phyloP scores from a whole-genome alignment of 1,140 invertebrate genomes.

The Drosophila melanogaster region DNA sequence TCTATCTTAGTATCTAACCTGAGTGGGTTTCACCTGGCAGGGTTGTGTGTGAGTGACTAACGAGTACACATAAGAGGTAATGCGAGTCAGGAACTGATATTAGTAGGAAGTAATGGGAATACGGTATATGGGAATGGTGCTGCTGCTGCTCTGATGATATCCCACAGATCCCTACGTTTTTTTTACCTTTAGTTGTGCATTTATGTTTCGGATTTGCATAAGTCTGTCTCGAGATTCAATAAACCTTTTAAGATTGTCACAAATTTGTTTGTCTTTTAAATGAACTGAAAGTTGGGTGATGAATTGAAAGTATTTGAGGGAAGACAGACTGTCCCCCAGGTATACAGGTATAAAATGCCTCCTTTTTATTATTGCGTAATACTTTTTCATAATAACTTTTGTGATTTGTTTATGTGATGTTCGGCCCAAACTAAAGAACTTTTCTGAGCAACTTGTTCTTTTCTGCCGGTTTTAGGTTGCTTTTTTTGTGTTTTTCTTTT shows the following conservation, averaged over 20 bases:
- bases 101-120: slow-evolving; percentile 2
- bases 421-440: background rate
- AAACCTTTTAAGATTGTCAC: too few species aligned
- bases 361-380: slow-evolving; percentile 29
- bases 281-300: background rate
- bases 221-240: background rate
- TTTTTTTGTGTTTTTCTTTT: slow-evolving; percentile 41
- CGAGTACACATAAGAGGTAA: slow-evolving; percentile 35
- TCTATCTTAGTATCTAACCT: slow-evolving; percentile 36
- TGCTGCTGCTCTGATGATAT: slow-evolving; percentile 16
- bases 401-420: background rate
- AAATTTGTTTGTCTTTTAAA: too few species aligned
- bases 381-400: slow-evolving; percentile 19
- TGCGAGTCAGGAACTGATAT: slow-evolving; percentile 5
- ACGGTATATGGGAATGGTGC: slow-evolving; percentile 31
- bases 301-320: background rate
- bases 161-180: background rate
- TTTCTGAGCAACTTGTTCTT: slow-evolving; percentile 16
- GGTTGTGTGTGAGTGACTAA: slow-evolving; percentile 29
- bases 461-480: slow-evolving; percentile 30
- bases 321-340: too few species aligned
- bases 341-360: too few species aligned
- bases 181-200: background rate
- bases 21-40: slow-evolving; percentile 21
- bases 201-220: too few species aligned